Percentiles rank a stretch among this genome's conserved stretches.
Conservation (phyloP, 2,888 invertebrate genomes). For the Drosophila fungiperda region DNA sequence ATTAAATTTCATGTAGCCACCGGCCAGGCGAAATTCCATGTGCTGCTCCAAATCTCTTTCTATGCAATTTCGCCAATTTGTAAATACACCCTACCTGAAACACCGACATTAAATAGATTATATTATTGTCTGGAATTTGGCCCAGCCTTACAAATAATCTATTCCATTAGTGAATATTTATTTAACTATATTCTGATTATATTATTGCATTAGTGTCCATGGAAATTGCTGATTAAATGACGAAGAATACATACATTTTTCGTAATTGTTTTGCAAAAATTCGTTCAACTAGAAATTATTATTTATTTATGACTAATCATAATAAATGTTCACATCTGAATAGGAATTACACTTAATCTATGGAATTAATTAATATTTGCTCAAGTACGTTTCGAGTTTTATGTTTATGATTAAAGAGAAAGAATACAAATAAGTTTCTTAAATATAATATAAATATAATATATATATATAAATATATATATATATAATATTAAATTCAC, state of each 20-base stretch:
- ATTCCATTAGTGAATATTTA: background rate
- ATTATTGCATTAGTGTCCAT: background rate
- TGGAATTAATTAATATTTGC: background rate
- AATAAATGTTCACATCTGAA: background rate
- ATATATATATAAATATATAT: too few relatives aligned
- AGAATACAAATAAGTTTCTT: background rate
- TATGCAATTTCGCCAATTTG: constrained; percentile 34
- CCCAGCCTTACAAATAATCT: constrained; percentile 1
- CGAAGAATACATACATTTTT: background rate
- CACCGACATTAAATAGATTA: background rate
- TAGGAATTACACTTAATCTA: background rate
- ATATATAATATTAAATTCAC: background rate
- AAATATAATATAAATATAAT: too few relatives aligned
- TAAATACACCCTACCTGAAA: constrained; percentile 24
- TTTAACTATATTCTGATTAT: background rate
- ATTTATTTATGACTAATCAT: background rate
- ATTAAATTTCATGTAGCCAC: constrained; percentile 71
- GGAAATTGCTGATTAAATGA: background rate
- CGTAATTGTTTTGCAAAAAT: background rate
- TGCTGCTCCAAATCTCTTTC: constrained; percentile 39
- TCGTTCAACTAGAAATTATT: background rate
- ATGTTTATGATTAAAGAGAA: background rate
- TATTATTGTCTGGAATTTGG: background rate
- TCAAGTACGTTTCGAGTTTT: background rate
- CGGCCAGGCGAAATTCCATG: constrained; percentile 41